These are phyloP conservation scores for Bradypodion ventrale DNA, from an alignment of 2,797 vertebrate species.

Conservation along the genomic window DNA sequence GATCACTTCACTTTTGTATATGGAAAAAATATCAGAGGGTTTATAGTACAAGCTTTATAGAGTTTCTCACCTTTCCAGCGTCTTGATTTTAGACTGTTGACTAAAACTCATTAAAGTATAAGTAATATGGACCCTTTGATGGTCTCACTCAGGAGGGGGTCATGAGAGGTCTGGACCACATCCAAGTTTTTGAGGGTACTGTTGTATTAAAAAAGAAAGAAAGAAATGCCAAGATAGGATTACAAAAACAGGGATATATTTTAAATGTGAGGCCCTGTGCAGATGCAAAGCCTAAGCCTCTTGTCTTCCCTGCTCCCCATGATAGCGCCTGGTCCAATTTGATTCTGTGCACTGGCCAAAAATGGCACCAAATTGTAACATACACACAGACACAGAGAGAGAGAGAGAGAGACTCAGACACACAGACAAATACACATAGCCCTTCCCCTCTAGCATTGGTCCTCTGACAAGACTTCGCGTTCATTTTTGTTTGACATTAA, in stretches of 20 bases:
- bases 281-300: too few species aligned
- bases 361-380: not conserved
- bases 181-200: too few species aligned
- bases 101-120: not conserved
- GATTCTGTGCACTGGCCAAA: not conserved
- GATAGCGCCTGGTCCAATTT: too few species aligned
- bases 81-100: not conserved
- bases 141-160: not conserved
- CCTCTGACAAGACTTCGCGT: conserved; percentile 44
- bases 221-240: too few species aligned
- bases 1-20: not conserved
- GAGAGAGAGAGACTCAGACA: too few species aligned
- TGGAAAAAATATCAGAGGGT: not conserved
- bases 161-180: too few species aligned
- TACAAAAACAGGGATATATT: too few species aligned
- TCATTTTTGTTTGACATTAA: conserved; percentile 33
- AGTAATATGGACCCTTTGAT: not conserved
- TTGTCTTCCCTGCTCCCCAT: too few species aligned
- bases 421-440: too few species aligned
- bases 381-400: too few species aligned
- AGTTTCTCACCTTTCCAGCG: not conserved
- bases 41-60: not conserved
- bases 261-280: too few species aligned
- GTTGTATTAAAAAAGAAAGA: too few species aligned
- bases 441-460: not conserved